Percentiles rank a stretch among this genome's conserved stretches.
phyloP scores from a whole-genome alignment of 2,113 vertebrate species.

The Tragelaphus imberbis region DNA sequence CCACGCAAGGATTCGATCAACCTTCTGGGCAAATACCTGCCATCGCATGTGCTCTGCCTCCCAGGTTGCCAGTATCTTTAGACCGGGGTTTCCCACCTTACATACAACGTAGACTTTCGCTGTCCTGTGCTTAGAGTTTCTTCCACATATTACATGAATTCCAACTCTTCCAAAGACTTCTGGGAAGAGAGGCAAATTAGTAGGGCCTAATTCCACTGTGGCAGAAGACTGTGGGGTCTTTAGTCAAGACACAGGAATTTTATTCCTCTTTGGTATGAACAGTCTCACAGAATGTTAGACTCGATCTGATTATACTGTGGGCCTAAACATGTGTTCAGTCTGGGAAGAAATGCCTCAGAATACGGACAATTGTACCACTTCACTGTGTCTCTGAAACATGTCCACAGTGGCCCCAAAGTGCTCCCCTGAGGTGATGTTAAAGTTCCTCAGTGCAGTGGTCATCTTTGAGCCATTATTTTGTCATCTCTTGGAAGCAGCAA shows the following conservation, averaged over 20 bases:
- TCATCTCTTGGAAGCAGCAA: background rate
- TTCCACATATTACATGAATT: background rate
- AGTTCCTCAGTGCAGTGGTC: background rate
- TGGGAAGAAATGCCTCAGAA: background rate
- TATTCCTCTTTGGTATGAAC: slow-evolving; percentile 20
- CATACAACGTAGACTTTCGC: background rate
- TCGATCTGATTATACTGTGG: background rate
- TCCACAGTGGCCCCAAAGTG: background rate
- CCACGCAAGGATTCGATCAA: background rate
- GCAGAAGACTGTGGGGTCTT: slow-evolving; percentile 30
- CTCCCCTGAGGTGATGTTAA: background rate
- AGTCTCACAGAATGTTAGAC: background rate
- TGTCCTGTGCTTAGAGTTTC: slow-evolving; percentile 25
- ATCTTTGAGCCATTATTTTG: background rate
- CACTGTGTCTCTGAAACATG: background rate
- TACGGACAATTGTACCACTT: background rate
- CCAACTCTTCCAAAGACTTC: slow-evolving; percentile 27
- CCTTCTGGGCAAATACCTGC: slow-evolving; percentile 64
- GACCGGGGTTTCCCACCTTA: background rate
- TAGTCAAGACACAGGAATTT: background rate
- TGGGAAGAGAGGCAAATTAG: background rate
- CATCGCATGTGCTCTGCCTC: slow-evolving; percentile 47
- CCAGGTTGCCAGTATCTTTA: slow-evolving; percentile 33
- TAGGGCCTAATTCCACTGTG: background rate
- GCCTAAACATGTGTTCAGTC: background rate